phyloP scores from a whole-genome alignment of 92 coral and sea anemone genomes.

The Phenganax stokvisi region DNA sequence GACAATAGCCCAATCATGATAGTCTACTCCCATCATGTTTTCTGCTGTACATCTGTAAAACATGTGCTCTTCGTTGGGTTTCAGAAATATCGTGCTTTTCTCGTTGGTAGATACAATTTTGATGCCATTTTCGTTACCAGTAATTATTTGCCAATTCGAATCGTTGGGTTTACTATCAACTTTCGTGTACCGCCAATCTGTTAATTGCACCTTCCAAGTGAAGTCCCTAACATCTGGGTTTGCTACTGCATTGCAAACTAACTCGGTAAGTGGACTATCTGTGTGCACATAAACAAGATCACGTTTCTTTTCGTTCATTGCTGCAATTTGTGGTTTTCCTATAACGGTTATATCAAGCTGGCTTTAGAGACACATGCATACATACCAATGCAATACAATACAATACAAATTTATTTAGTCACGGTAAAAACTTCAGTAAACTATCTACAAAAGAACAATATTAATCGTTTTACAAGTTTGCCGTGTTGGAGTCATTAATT shows the following conservation, averaged over 20 bases:
- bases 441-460: too few relatives aligned
- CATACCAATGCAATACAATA: too few relatives aligned
- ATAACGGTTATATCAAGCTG: background rate
- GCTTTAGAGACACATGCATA: background rate
- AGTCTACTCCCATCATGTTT: slow-evolving; percentile 22
- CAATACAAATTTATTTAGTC: too few relatives aligned
- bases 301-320: background rate
- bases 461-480: too few relatives aligned
- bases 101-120: background rate
- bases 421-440: too few relatives aligned
- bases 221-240: too few relatives aligned
- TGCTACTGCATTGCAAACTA: slow-evolving; percentile 16
- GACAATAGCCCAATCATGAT: slow-evolving; percentile 18
- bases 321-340: slow-evolving; percentile 20
- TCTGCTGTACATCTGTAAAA: slow-evolving; percentile 38
- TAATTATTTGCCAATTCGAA: slow-evolving; percentile 10
- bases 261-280: background rate
- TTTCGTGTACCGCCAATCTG: background rate
- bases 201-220: background rate
- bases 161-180: slow-evolving; percentile 14
- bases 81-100: slow-evolving; percentile 20
- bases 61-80: background rate
- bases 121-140: background rate
- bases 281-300: background rate
- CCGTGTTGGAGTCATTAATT: too few relatives aligned